Base-by-base conservation (phyloP, 2,888 invertebrate species). In the Noctuana brunneofusca region DNA sequence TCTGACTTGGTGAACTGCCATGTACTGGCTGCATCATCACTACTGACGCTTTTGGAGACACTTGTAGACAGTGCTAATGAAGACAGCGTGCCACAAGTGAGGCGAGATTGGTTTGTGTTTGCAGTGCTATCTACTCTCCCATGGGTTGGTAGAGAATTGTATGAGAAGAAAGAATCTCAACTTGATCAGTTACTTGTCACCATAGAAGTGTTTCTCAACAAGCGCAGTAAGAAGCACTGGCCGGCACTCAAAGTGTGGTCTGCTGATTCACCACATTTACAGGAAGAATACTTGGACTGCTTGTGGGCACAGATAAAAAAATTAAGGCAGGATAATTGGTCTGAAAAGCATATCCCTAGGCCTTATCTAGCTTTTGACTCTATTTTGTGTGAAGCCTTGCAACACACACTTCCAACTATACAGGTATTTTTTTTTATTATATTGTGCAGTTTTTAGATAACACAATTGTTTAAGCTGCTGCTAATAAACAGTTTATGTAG, bases 1-100 rank as follows among this genome's bases (percentile, higher is more conserved):
- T 96, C 98, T 0, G 99, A 99, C 89, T 92, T 99, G 69, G 98
- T 99, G 0, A 99, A 99, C 86, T 98, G 98, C 74, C 98, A 98
- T 80, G 99, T 99, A 5, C 93, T 99, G 65, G 97, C 98, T 48
- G 97, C 98, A 2, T 96, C 96, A 11, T 98, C 99, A 8, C 88
- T 99, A 58, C 86, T 99, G 71, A 96, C 97, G 72, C 89, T 99
- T 65, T 93, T 98, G 72, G 98, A 99, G 84, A 97, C 96, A 66
- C 95, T 99, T 93, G 95, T 99, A 48, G 98, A 99, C 80, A 96
- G 97, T 59, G 96, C 97, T 0, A 96, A 97, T 81, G 99, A 99
- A 81, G 98, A 99, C 80, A 95, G 95, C 66, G 97, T 97, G 5
- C 99, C 99, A 5, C 99, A 99, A 93, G 95, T 95, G 0, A 89